Conservation (phyloP, 1,140 invertebrate species). For the Aphaenogaster ashmeadi region DNA sequence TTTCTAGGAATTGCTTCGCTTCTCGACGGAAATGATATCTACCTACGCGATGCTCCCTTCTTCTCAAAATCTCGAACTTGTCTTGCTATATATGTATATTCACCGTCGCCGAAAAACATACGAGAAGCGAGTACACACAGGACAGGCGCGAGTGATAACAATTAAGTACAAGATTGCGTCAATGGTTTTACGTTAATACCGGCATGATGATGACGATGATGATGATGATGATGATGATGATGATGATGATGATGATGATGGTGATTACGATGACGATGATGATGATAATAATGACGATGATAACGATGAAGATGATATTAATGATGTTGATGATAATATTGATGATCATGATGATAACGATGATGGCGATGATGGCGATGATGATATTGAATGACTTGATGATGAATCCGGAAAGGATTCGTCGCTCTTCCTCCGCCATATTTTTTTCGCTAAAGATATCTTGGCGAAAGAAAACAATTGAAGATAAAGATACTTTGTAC, state of each 20-base stretch:
- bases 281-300: background rate
- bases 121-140: constrained; percentile 49
- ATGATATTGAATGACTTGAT: background rate
- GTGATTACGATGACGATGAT: background rate
- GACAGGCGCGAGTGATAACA: constrained; percentile 58
- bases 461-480: constrained; percentile 83
- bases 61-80: constrained; percentile 10
- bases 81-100: constrained; percentile 28
- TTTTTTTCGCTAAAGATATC: constrained; percentile 71
- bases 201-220: background rate
- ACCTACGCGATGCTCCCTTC: constrained; percentile 11
- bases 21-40: constrained; percentile 12
- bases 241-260: background rate
- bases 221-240: background rate
- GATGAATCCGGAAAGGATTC: constrained; percentile 58
- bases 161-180: constrained; percentile 54
- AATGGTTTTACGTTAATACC: background rate
- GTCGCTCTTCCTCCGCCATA: constrained; percentile 60
- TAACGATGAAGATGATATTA: background rate
- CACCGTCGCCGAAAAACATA: constrained; percentile 33
- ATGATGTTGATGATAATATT: background rate
- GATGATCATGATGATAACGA: background rate
- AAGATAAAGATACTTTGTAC: constrained; percentile 86
- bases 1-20: background rate
- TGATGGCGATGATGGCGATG: background rate